phyloP scores from a whole-genome alignment of 2,888 invertebrate species.

The Tridacna crocea region DNA sequence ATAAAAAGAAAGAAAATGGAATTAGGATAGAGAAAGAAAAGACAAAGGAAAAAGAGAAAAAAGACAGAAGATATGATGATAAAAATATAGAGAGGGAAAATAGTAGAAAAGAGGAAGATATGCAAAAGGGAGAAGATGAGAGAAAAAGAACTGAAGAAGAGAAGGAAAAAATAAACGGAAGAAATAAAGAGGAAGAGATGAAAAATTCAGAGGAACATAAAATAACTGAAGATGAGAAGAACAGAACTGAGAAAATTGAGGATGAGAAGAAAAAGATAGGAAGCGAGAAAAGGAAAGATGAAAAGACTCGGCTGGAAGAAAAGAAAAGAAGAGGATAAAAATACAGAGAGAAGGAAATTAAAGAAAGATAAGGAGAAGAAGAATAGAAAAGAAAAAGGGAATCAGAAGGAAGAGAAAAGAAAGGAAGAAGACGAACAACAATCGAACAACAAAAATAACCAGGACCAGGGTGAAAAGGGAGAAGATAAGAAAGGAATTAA shows the following conservation, averaged over 20 bases:
- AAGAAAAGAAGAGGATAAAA: background rate
- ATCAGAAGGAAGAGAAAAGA: too few species aligned
- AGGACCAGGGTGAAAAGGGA: too few species aligned
- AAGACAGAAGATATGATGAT: conserved; percentile 33
- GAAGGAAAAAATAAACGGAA: too few species aligned
- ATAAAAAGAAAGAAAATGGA: conserved; percentile 37
- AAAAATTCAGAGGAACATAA: too few species aligned
- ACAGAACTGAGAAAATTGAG: too few species aligned
- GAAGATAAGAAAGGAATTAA: too few species aligned
- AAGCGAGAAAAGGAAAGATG: background rate
- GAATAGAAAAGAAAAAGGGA: too few species aligned
- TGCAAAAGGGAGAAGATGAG: background rate
- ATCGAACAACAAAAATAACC: too few species aligned
- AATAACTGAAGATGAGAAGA: too few species aligned
- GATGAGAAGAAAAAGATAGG: background rate
- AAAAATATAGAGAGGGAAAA: conserved; percentile 4
- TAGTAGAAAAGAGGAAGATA: background rate
- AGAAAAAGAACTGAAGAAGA: background rate
- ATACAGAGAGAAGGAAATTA: background rate
- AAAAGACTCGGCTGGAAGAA: background rate
- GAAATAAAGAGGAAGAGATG: too few species aligned
- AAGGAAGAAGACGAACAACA: too few species aligned
- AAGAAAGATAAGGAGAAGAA: too few species aligned
- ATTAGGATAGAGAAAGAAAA: conserved; percentile 27
- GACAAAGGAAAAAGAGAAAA: conserved; percentile 36